These are phyloP conservation scores for Spinibarbus caldwelli DNA, from an alignment of 2,797 vertebrate genomes.

Conservation along the genomic window DNA sequence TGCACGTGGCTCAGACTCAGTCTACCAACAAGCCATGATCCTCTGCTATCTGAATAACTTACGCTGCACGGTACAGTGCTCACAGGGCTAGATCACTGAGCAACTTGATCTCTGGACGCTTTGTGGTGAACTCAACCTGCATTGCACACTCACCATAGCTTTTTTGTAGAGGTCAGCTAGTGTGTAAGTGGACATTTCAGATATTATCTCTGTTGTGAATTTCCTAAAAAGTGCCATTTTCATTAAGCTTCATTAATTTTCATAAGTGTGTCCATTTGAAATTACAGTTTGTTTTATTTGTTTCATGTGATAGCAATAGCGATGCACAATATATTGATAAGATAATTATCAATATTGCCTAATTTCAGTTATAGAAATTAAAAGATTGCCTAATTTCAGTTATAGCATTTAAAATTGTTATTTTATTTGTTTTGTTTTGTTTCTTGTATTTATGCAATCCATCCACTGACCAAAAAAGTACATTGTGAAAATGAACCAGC, in stretches of 20 bases:
- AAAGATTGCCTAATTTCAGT: background rate
- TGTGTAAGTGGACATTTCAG: background rate
- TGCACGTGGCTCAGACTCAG: background rate
- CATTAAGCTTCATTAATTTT: no score
- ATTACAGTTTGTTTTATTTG: background rate
- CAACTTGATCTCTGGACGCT: conserved; percentile 24
- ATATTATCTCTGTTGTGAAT: background rate
- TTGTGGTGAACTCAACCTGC: conserved; percentile 4
- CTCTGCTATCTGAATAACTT: conserved; percentile 8
- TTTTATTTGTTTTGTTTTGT: background rate
- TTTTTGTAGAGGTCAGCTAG: background rate
- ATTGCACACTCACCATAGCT: background rate
- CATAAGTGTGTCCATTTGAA: background rate
- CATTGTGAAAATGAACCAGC: background rate
- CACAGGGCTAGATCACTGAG: conserved; percentile 15
- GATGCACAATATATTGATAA: no score
- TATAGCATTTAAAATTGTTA: background rate
- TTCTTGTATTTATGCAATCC: background rate
- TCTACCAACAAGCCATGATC: conserved; percentile 2
- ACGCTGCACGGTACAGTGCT: conserved; percentile 17
- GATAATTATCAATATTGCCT: no score
- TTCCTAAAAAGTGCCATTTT: background rate
- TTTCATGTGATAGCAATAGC: background rate
- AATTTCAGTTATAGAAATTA: background rate
- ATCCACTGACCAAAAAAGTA: background rate